A percentile compares a stretch with the other conserved stretches of the same genome.
phyloP scores from a whole-genome alignment of 2,113 vertebrate species.

The Epinephelus lanceolatus region DNA sequence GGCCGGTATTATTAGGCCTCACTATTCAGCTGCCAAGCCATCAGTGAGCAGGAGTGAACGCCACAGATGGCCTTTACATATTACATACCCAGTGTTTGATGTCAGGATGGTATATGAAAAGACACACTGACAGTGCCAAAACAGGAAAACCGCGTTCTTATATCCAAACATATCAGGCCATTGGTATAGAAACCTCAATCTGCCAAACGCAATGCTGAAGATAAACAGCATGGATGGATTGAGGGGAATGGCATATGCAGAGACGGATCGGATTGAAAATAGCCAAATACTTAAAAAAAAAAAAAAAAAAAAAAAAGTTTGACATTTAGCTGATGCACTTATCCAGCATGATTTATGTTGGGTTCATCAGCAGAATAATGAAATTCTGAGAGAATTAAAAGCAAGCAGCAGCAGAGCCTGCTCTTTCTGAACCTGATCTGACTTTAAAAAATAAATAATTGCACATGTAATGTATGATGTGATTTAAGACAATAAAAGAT shows the following conservation, averaged over 20 bases:
- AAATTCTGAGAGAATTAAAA: conserved; percentile 37
- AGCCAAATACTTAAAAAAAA: conserved; percentile 29
- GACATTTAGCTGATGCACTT: conserved; percentile 27
- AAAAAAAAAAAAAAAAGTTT: neutral
- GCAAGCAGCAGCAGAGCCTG: neutral
- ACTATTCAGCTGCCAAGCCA: conserved; percentile 65
- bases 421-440: conserved; percentile 27
- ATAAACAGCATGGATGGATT: conserved; percentile 71
- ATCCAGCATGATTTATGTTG: conserved; percentile 38
- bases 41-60: conserved; percentile 53
- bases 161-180: conserved; percentile 77
- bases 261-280: conserved; percentile 6
- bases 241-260: conserved; percentile 51
- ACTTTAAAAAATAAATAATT: conserved; percentile 25
- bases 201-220: conserved; percentile 65
- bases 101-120: conserved; percentile 70
- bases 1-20: conserved; percentile 61
- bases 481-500: conserved; percentile 31
- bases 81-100: conserved; percentile 66
- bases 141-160: conserved; percentile 73
- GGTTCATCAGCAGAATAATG: conserved; percentile 43
- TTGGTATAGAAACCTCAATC: conserved; percentile 70
- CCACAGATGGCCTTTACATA: conserved; percentile 73
- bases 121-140: conserved; percentile 69
- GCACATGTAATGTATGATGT: conserved; percentile 25